Base-by-base conservation (phyloP, 1,140 invertebrate species). In the Magallana gigas region DNA sequence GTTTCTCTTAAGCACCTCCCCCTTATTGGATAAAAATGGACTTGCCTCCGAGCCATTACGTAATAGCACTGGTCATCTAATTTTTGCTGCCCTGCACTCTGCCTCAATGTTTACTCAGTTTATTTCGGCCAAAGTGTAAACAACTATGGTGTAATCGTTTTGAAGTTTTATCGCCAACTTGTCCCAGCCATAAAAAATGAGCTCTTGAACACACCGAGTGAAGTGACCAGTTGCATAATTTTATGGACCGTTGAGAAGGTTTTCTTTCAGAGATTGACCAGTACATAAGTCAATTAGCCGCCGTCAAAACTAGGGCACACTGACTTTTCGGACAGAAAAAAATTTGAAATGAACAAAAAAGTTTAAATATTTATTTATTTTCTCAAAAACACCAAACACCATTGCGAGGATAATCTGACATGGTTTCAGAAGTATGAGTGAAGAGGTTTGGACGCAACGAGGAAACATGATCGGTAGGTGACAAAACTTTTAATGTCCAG, bases 21-120 rank as follows among this genome's bases (percentile, higher is more conserved):
- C 12, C 83, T 84, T 84, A 60, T 84, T 84, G 59, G 57, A 84
- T 84, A 84, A 84, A 84, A 84, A 84, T 84, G 83, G 83, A 84
- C 83, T 62, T 84, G 83, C 83, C 83, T 59, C 57, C 57, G 5
- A 62, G 83, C 83, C 8, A 84, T 84, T 84, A 62, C 83, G 23
- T 84, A 84, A 84, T 16, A n/a, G 5, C 59, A 23, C 23, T 84
- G 83, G 83, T 84, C 83, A 84, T 84, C 83, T 84, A 84, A 84
- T 84, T 84, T 84, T 84, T 84, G 56, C 56, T 84, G 57, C 83
- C 57, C 23, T 58, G 48, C 83, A 84, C 83, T 84, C 23, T 62
- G 29, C 14, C 23, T 57, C 16, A 36, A 36, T 84, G 58, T 84
- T 84, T 84, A 84, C 83, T 60, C 29, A 84, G 83, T 84, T 84